Evolutionary conservation across 2,797 vertebrate species (phyloP).

Genomic region (Staurois parvus): DNA sequence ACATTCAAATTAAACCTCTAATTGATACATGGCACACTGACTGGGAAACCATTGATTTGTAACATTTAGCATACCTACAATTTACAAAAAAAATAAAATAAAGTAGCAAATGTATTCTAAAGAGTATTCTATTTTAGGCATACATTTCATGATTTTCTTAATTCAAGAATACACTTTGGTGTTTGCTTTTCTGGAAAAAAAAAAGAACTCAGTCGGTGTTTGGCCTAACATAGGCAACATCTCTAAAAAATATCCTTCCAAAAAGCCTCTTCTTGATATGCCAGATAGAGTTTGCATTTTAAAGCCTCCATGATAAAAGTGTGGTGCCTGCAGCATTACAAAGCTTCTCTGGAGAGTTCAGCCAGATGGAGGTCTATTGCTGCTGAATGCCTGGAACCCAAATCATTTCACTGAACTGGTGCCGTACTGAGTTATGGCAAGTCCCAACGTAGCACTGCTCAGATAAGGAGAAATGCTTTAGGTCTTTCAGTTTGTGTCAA

Average conservation of each 20-base stretch:
- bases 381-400: conserved; percentile 2
- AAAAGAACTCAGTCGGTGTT: background rate
- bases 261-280: background rate
- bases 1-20: too few relatives aligned
- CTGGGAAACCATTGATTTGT: too few relatives aligned
- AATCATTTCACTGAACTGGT: background rate
- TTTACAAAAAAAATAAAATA: too few relatives aligned
- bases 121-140: too few relatives aligned
- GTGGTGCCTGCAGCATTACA: background rate
- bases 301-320: conserved; percentile 14
- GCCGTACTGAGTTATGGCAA: conserved; percentile 11
- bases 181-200: background rate
- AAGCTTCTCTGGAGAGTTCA: background rate
- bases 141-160: too few relatives aligned
- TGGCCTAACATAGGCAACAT: background rate
- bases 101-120: too few relatives aligned
- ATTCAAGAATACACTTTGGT: background rate
- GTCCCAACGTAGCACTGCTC: background rate
- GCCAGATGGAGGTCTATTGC: conserved; percentile 34
- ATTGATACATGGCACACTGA: too few relatives aligned
- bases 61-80: too few relatives aligned
- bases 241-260: conserved; percentile 13
- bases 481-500: conserved; percentile 9
- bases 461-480: conserved; percentile 2
- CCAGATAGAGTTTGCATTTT: conserved; percentile 12